Evolutionary conservation across 2,888 invertebrate genomes (phyloP).

Genomic region (Lochmaea crataegi): DNA sequence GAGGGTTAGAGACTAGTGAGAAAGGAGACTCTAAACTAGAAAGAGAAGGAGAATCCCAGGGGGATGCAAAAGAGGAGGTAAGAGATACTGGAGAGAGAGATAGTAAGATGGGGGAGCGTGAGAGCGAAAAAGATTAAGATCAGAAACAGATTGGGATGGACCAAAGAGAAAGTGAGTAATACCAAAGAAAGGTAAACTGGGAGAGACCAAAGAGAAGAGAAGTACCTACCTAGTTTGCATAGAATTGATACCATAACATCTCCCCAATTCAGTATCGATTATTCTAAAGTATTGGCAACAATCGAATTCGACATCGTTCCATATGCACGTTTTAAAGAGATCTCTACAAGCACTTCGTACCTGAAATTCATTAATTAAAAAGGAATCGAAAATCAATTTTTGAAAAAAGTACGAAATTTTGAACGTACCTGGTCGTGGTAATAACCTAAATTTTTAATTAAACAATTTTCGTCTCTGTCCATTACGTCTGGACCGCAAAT

Average conservation of each 20-base stretch:
- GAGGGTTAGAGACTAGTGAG: too few relatives aligned
- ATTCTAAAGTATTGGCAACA: conserved; percentile 75
- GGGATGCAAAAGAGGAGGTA: too few relatives aligned
- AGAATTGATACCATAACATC: conserved; percentile 75
- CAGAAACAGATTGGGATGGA: too few relatives aligned
- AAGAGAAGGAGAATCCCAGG: too few relatives aligned
- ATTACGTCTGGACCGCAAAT: conserved; percentile 68
- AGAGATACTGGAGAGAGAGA: too few relatives aligned
- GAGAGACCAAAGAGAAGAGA: too few relatives aligned
- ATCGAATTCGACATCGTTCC: conserved; percentile 72
- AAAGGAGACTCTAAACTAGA: too few relatives aligned
- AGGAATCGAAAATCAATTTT: not conserved
- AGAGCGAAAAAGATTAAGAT: too few relatives aligned
- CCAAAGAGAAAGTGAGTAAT: too few relatives aligned
- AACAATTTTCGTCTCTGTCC: conserved; percentile 66
- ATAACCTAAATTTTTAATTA: conserved; percentile 70
- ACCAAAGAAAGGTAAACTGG: too few relatives aligned
- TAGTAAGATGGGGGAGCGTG: too few relatives aligned
- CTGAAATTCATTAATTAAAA: conserved; percentile 40
- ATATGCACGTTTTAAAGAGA: conserved; percentile 70
- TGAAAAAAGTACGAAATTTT: not conserved
- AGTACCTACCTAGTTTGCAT: conserved; percentile 69
- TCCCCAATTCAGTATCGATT: conserved; percentile 76
- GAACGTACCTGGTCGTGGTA: conserved; percentile 68
- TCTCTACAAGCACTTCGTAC: conserved; percentile 69